phyloP scores from a whole-genome alignment of 2,797 vertebrate species.

The Sibirionetta formosa region DNA sequence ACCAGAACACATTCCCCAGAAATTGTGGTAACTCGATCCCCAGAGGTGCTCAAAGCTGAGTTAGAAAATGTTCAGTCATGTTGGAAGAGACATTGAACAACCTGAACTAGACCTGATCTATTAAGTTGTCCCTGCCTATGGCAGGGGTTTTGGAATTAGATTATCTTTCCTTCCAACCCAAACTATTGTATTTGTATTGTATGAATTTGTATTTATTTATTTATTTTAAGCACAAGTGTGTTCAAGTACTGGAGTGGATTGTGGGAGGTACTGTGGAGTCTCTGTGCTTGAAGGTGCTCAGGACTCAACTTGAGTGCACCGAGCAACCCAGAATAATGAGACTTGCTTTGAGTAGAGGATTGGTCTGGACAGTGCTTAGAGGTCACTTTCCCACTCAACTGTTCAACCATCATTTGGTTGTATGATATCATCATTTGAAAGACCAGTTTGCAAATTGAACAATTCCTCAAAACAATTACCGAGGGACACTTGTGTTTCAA shows the following conservation, averaged over 20 bases:
- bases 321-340: background rate
- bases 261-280: background rate
- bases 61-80: too few species aligned
- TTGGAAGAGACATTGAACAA: too few species aligned
- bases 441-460: background rate
- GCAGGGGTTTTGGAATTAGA: too few species aligned
- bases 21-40: too few species aligned
- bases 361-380: background rate
- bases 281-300: background rate
- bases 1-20: too few species aligned
- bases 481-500: background rate
- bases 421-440: background rate
- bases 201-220: background rate
- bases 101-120: too few species aligned
- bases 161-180: too few species aligned
- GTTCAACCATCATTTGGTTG: fast-evolving
- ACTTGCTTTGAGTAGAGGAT: background rate
- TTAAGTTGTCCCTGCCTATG: too few species aligned
- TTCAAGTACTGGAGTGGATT: background rate
- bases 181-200: too few species aligned
- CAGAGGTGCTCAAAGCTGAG: too few species aligned
- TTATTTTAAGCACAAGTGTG: fast-evolving
- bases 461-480: background rate
- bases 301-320: background rate
- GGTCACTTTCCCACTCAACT: background rate